These are phyloP conservation scores for Amphiprion percula DNA, from an alignment of 2,113 vertebrate species.

Conservation along the genomic window DNA sequence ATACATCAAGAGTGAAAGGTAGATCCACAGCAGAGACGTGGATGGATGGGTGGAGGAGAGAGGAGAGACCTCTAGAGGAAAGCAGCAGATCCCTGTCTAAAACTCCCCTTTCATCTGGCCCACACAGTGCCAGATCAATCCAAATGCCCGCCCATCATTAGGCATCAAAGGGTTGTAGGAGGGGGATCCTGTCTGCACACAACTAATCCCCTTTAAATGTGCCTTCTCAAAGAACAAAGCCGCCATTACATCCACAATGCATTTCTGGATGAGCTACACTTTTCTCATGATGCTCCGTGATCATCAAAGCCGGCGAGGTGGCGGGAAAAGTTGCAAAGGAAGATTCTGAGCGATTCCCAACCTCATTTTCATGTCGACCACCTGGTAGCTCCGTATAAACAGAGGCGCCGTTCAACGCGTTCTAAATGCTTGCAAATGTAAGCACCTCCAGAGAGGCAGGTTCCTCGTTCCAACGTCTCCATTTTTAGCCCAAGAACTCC, in stretches of 20 bases:
- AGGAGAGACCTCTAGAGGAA: conserved; percentile 67
- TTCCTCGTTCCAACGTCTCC: conserved; percentile 20
- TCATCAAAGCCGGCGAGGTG: conserved; percentile 54
- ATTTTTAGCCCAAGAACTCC: conserved; percentile 37
- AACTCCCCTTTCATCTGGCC: conserved; percentile 76
- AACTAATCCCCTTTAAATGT: conserved; percentile 75
- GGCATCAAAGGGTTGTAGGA: conserved; percentile 78
- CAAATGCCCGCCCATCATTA: conserved; percentile 74
- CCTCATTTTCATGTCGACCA: conserved; percentile 14
- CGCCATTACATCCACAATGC: conserved; percentile 68
- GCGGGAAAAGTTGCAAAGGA: conserved; percentile 32
- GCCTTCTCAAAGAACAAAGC: conserved; percentile 74
- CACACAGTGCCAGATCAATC: conserved; percentile 79
- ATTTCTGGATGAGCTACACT: conserved; percentile 52
- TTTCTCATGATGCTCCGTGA: conserved; percentile 28
- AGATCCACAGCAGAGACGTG: conserved; percentile 49
- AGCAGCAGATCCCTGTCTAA: conserved; percentile 67
- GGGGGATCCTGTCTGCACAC: conserved; percentile 68
- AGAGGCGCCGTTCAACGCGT: background rate
- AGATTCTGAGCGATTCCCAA: conserved; percentile 31
- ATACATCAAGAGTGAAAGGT: conserved; percentile 63
- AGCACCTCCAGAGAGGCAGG: conserved; percentile 12
- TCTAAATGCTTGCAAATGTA: conserved; percentile 29
- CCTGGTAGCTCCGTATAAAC: background rate
- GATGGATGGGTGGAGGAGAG: conserved; percentile 63